phyloP scores from a whole-genome alignment of 1,140 invertebrate genomes.

The Portunus trituberculatus region DNA sequence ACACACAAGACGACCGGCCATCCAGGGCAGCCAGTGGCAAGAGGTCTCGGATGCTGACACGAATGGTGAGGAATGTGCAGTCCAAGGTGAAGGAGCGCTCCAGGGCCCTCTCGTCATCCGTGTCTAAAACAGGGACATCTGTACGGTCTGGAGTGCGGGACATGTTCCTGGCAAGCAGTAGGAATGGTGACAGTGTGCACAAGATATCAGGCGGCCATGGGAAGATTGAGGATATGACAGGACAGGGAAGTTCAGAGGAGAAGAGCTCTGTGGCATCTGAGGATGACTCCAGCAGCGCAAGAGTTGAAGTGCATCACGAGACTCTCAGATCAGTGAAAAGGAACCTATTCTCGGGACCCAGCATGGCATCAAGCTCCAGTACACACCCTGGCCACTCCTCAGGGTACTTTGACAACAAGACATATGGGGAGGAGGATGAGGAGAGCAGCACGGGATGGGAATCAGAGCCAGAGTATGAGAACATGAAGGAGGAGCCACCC shows the following conservation, averaged over 20 bases:
- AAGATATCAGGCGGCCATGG: background rate
- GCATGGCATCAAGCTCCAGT: background rate
- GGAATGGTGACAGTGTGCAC: constrained; percentile 28
- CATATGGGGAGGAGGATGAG: constrained; percentile 56
- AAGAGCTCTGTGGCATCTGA: constrained; percentile 41
- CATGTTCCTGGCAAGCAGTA: constrained; percentile 35
- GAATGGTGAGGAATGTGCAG: constrained; percentile 63
- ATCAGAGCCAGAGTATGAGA: constrained; percentile 68
- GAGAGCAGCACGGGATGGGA: constrained; percentile 47
- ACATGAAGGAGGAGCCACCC: constrained; percentile 58
- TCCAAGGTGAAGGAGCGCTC: constrained; percentile 67
- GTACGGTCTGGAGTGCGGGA: constrained; percentile 55
- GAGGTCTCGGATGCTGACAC: constrained; percentile 47
- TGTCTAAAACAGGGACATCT: constrained; percentile 57
- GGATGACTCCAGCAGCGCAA: constrained; percentile 40
- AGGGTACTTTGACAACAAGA: constrained; percentile 64
- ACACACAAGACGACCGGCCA: background rate
- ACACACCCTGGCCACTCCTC: constrained; percentile 30
- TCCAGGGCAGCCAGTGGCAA: constrained; percentile 13
- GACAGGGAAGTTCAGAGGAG: background rate
- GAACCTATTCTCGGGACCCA: constrained; percentile 52
- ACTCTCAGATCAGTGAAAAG: constrained; percentile 63
- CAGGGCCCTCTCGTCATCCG: constrained; percentile 38
- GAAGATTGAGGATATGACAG: background rate
- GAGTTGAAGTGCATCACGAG: constrained; percentile 62